These are phyloP conservation scores for Phlogophora meticulosa DNA, from an alignment of 2,888 invertebrate species.

Conservation along the genomic window DNA sequence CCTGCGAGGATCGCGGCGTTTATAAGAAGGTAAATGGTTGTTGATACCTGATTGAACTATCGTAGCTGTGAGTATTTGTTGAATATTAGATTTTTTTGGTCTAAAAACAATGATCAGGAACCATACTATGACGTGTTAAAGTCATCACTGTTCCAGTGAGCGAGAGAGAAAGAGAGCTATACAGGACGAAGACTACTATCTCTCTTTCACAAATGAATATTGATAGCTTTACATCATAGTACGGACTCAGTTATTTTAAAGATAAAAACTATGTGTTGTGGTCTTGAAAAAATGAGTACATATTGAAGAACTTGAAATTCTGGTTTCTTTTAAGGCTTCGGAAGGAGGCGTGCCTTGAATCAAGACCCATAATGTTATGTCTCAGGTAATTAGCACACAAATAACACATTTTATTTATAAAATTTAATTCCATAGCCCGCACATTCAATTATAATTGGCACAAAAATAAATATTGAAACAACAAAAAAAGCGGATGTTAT, in stretches of 20 bases:
- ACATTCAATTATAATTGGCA: neutral
- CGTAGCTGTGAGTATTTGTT: neutral
- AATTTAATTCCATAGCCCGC: neutral
- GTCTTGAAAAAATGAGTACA: neutral
- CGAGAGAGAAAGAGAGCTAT: too few species aligned
- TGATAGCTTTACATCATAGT: too few species aligned
- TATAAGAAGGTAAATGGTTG: neutral
- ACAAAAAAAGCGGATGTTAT: too few species aligned
- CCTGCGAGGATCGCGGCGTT: conserved; percentile 93
- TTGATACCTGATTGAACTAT: neutral
- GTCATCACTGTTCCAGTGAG: too few species aligned
- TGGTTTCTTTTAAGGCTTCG: neutral
- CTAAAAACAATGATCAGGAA: too few species aligned
- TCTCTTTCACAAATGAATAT: too few species aligned
- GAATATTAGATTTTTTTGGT: too few species aligned
- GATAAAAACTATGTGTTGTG: neutral
- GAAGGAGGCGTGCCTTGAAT: neutral
- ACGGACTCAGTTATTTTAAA: neutral
- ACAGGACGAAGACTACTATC: too few species aligned
- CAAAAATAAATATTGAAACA: neutral
- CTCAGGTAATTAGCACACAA: neutral
- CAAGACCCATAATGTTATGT: too few species aligned
- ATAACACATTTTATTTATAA: neutral
- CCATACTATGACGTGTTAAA: too few species aligned
- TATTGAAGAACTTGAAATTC: neutral